Conservation (phyloP, 2,797 vertebrate genomes). For the Premnoplex brunnescens region DNA sequence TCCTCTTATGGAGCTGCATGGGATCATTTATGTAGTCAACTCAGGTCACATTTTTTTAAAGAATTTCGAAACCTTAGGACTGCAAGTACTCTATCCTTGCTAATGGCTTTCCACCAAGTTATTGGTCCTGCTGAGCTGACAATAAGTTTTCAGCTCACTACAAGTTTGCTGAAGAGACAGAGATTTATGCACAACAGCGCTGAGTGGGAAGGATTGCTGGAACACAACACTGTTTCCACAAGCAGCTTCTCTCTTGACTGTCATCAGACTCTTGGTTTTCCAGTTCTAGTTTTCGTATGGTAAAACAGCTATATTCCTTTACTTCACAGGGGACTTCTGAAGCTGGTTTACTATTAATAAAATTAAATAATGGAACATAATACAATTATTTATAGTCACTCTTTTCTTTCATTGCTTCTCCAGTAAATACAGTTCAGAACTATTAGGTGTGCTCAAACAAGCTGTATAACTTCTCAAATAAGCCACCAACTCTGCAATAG, state of each 20-base stretch:
- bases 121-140: background rate
- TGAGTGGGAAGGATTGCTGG: background rate
- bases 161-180: background rate
- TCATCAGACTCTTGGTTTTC: background rate
- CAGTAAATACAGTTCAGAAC: background rate
- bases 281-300: background rate
- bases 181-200: background rate
- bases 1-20: fast-evolving
- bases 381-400: background rate
- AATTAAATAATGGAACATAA: background rate
- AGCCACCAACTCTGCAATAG: background rate
- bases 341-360: background rate
- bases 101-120: background rate
- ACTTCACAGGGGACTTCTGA: background rate
- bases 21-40: background rate
- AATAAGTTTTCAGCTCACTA: background rate
- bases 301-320: background rate
- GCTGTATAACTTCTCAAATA: background rate
- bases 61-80: background rate
- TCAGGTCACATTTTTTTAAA: background rate
- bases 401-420: background rate
- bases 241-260: background rate
- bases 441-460: background rate
- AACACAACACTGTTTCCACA: background rate
- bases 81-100: background rate